A percentile compares a stretch with the other conserved stretches of the same genome.
These are phyloP conservation scores for Crocuta crocuta DNA, from an alignment of 2,113 vertebrate genomes.

Conservation along the genomic window DNA sequence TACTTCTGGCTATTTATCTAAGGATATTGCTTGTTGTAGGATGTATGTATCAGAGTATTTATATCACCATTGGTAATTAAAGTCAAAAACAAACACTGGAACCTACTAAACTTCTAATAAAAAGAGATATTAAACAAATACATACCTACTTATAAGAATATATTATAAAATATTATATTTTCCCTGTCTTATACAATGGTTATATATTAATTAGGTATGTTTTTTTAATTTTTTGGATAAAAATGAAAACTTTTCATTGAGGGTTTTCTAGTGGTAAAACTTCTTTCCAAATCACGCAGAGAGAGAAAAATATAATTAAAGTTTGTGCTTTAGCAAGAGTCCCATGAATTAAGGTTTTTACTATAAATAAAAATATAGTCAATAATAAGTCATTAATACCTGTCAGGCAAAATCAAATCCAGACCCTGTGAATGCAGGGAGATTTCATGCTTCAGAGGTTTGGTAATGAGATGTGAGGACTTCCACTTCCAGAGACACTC, in stretches of 20 bases:
- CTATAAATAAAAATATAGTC: slow-evolving; percentile 62
- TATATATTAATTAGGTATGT: background rate
- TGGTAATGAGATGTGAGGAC: background rate
- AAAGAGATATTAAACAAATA: background rate
- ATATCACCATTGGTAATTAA: background rate
- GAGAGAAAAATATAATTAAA: background rate
- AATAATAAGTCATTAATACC: slow-evolving; percentile 51
- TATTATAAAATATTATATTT: background rate
- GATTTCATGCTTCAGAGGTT: background rate
- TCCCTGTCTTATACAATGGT: background rate
- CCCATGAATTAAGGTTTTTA: slow-evolving; percentile 19
- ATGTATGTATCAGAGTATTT: background rate
- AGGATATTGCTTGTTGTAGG: background rate
- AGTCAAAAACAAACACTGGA: background rate
- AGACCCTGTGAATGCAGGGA: background rate
- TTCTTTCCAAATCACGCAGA: slow-evolving; percentile 31
- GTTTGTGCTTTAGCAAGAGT: slow-evolving; percentile 27
- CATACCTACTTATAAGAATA: background rate
- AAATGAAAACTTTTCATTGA: slow-evolving; percentile 37
- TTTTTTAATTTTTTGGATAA: background rate
- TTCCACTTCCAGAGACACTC: background rate
- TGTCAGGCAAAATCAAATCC: slow-evolving; percentile 50
- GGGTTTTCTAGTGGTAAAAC: slow-evolving; percentile 21
- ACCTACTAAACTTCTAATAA: background rate
- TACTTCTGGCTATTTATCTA: background rate